A percentile compares a stretch with the other conserved stretches of the same genome.
Evolutionary conservation across 2,797 vertebrate species (phyloP).

Genomic region (Iguana delicatissima): DNA sequence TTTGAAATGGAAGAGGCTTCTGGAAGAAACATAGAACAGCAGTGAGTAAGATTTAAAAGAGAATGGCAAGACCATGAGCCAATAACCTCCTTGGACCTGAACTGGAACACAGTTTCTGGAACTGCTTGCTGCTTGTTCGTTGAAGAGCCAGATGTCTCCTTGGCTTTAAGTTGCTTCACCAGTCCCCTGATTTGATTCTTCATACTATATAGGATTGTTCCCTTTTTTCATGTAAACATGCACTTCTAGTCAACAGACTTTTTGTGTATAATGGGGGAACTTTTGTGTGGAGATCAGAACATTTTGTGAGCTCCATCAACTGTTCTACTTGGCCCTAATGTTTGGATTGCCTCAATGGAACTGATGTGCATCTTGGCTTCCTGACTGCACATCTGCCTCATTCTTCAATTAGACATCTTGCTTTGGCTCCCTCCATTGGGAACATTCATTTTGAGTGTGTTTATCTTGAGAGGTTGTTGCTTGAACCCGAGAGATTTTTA

Average conservation of each 20-base stretch:
- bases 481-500: not conserved
- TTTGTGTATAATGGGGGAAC: not conserved
- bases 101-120: not conserved
- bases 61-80: not conserved
- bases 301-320: not conserved
- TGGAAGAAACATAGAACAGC: not conserved
- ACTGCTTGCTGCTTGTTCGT: not conserved
- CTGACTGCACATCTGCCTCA: not conserved
- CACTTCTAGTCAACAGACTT: not conserved
- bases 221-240: not conserved
- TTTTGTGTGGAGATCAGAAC: not conserved
- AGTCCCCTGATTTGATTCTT: not conserved
- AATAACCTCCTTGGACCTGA: not conserved
- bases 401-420: not conserved
- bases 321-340: not conserved
- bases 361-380: not conserved
- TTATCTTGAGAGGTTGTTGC: not conserved
- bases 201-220: not conserved
- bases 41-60: not conserved
- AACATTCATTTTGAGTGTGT: not conserved
- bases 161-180: not conserved
- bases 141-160: not conserved
- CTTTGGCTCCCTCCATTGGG: not conserved
- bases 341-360: not conserved
- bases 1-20: not conserved